Evolutionary conservation across 2,113 vertebrate genomes (phyloP), one percentile per base, ranked within the genome.

Genomic region (Halichoeres trimaculatus): DNA sequence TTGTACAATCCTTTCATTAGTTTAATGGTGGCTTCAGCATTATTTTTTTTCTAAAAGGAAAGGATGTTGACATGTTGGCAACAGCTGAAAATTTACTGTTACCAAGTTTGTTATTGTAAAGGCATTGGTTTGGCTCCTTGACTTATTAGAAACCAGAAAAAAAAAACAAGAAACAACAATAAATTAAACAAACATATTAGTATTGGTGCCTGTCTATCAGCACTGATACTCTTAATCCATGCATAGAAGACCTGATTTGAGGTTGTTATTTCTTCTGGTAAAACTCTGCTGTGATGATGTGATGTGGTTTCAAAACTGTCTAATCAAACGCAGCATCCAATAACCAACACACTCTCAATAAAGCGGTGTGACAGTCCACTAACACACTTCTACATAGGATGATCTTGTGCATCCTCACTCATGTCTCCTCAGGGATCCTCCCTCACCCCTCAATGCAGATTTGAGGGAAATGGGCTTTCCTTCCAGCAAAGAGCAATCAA

Each of bases 291-390:
- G 41, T 24, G 30, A 48, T 48, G 67, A 16, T 51, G 45, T 51
- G 22, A 60, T 30, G 35, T 6, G 0, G 67, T 58, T 51, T 65
- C 19, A 50, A 9, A 48, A 16, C 26, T 48, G 17, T 56, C 10
- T 14, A 13, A 56, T 57, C 22, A 64, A 41, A 14, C 10, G 17
- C n/a, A 11, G 9, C 1, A 1, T 55, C 70, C 26, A 63, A 10
- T 43, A 51, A 45, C 36, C n/a, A n/a, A 14, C 16, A 52, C 53
- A 58, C 52, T 66, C 40, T 9, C 23, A 38, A 41, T 65, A 30
- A 30, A 40, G 20, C n/a, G 23, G 35, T 22, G 23, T n/a, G 22
- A 26, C 9, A 1, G 22, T 30, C 10, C 7, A 2, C 22, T 17
- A 20, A 41, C 50, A 24, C 52, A 50, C 20, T 40, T 59, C 22